Evolutionary conservation across 1,140 invertebrate genomes (phyloP), one percentile per base, ranked within the genome.

Genomic region (Orius insidiosus): DNA sequence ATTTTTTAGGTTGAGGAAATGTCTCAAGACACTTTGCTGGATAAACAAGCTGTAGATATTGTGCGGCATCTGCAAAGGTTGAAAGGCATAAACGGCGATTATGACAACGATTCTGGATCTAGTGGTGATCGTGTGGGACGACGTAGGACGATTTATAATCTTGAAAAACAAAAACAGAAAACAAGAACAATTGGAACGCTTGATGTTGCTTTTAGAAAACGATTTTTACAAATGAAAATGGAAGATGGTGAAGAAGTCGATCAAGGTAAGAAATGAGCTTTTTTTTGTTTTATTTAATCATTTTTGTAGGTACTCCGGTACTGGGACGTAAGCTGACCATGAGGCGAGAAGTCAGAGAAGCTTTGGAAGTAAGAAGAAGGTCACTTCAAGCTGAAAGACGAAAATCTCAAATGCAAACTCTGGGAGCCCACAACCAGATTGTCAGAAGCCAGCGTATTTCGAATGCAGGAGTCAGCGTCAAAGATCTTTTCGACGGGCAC

Each of bases 31-130:
- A 86, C 84, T 10, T 64, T 92, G 36, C 68, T 92, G 40, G 80
- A 88, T 58, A 86, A 88, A 65, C 87, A 90, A 64, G 86, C 85
- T 11, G 83, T 92, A 50, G 86, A 92, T 58, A 93, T 95, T 55
- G 90, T 89, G 0, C 79, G 85, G 61, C 83, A 92, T 58, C 61
- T 95, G 19, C 90, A 95, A 64, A 72, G 80, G 57, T 59, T 90
- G 2, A 80, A 81, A 56, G 85, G 83, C n/a, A 76, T 88, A 51
- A 85, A 89, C 56, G 85, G 83, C n/a, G 85, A 89, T 55, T 86
- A 85, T 53, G 85, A 88, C 50, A 85, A 85, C 57, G 84, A 86
- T 49, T 83, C 81, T 1, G 80, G 80, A 13, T 84, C 79, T 11
- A 80, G 82, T 3, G 78, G 80, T 1, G 78, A 81, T 56, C 70